Conservation (phyloP, 1,140 invertebrate genomes). For the Thrips palmi region DNA sequence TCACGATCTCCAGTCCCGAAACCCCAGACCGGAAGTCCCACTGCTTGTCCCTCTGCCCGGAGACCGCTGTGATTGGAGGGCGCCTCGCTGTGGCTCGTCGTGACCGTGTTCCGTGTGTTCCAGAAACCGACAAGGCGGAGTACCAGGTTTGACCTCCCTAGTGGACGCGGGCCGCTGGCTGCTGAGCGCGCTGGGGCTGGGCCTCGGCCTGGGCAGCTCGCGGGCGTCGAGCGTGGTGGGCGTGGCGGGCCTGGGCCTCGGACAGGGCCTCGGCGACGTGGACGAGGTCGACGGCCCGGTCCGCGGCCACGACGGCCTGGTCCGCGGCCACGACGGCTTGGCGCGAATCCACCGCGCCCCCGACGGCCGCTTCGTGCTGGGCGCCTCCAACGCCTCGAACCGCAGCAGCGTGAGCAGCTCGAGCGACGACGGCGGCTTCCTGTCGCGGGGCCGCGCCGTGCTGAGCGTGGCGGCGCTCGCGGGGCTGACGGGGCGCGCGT, state of each 20-base stretch:
- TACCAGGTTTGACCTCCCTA: constrained; percentile 88
- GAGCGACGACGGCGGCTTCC: constrained; percentile 69
- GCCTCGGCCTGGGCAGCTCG: constrained; percentile 6
- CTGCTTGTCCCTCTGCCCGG: too few species aligned
- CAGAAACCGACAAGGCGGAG: constrained; percentile 82
- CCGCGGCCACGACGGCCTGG: constrained; percentile 20
- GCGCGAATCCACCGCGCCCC: constrained; percentile 48
- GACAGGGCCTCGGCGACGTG: constrained; percentile 23
- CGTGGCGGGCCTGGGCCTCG: constrained; percentile 13
- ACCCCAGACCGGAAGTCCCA: too few species aligned
- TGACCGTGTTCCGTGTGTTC: constrained; percentile 14
- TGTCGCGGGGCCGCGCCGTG: constrained; percentile 20
- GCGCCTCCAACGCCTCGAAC: constrained; percentile 44
- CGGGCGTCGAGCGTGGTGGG: constrained; percentile 4
- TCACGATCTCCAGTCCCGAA: too few species aligned
- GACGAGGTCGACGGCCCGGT: constrained; percentile 18
- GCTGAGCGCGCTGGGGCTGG: constrained; percentile 12
- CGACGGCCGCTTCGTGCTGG: constrained; percentile 52
- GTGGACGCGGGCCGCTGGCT: constrained; percentile 25
- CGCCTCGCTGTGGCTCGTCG: not conserved
- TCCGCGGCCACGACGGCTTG: too few species aligned
- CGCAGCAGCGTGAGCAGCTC: constrained; percentile 41
- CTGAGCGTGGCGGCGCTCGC: constrained; percentile 19
- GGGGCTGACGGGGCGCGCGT: constrained; percentile 32
- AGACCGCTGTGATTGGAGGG: not conserved